Base-by-base conservation (phyloP, 1,140 invertebrate genomes). In the Scaptomyza montana region DNA sequence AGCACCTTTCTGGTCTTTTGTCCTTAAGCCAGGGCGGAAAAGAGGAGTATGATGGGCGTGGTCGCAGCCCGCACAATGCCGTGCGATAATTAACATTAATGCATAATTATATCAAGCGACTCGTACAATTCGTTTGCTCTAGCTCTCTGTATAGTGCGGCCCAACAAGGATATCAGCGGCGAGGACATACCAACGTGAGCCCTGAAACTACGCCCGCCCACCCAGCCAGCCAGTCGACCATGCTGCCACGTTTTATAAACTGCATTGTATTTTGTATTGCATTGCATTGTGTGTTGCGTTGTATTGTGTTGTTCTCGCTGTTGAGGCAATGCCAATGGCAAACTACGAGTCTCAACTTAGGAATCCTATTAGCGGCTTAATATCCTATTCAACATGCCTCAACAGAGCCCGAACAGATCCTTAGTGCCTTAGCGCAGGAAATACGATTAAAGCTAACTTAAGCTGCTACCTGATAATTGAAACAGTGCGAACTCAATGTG, bases 31-130 rank as follows among this genome's bases (percentile, higher is more conserved):
- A 53, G 60, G 64, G 50, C 9, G 12, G 39, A 6, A 6, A 6
- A 1, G 5, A 33, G 30, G 30, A 33, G 30, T 33, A 4, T 4
- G 21, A 25, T 6, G 33, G 33, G 50, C 56, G 70, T 41, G 33
- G 28, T 59, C 46, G 41, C 41, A 25, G 12, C 5, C 33, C 64
- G 50, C 43, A 73, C 70, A 73, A 84, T 72, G 69, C 66, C 63
- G 21, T 2, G 46, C 50, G 65, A 73, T 87, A 86, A 86, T 86
- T 78, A 79, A 87, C 62, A 69, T 74, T 78, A 82, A 79, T 86
- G 82, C 79, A 73, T 82, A 79, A 86, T 86, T 86, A 79, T 79
- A 65, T 59, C 72, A 70, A 67, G 43, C 59, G 47, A 59, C 43
- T 55, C 41, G 10, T 19, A 56, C 49, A 61, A 56, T 55, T 68